Percentiles rank a stretch among this genome's conserved stretches.
Evolutionary conservation across 2,888 invertebrate species (phyloP).

Genomic region (Mayetiola destructor): DNA sequence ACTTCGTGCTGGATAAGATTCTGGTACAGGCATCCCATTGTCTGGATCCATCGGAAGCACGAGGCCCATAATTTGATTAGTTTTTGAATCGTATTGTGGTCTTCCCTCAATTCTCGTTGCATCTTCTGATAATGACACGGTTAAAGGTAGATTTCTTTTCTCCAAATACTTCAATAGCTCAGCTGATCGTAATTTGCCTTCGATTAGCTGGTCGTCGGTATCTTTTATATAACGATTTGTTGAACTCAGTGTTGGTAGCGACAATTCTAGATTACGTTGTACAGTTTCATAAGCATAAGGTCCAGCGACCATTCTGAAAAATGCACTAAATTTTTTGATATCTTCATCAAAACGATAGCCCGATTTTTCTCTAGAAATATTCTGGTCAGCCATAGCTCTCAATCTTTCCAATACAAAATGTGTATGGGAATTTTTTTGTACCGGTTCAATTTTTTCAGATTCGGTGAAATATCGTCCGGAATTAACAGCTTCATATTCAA

Average conservation of each 20-base stretch:
- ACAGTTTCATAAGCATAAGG: not conserved
- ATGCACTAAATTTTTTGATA: not conserved
- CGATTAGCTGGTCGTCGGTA: not conserved
- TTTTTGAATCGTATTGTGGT: not conserved
- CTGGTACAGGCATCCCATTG: not conserved
- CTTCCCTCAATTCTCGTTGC: not conserved
- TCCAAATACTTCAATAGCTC: not conserved
- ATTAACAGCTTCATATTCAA: no score
- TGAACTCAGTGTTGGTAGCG: not conserved
- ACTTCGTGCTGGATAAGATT: not conserved
- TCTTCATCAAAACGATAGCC: not conserved
- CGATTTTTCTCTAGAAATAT: no score
- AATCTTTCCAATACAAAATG: no score
- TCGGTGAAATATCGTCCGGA: no score
- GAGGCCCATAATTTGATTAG: not conserved
- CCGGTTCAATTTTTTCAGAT: no score
- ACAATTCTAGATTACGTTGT: not conserved
- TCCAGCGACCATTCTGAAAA: not conserved
- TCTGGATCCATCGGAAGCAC: not conserved
- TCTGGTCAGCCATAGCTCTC: no score
- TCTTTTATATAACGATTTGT: not conserved
- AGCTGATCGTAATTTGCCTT: not conserved
- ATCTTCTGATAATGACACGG: not conserved
- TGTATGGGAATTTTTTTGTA: no score
- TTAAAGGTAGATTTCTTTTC: not conserved